Evolutionary conservation across 2,888 invertebrate species (phyloP), one percentile per base, ranked within the genome.

Genomic region (Scaptodrosophila latifasciaeformis): DNA sequence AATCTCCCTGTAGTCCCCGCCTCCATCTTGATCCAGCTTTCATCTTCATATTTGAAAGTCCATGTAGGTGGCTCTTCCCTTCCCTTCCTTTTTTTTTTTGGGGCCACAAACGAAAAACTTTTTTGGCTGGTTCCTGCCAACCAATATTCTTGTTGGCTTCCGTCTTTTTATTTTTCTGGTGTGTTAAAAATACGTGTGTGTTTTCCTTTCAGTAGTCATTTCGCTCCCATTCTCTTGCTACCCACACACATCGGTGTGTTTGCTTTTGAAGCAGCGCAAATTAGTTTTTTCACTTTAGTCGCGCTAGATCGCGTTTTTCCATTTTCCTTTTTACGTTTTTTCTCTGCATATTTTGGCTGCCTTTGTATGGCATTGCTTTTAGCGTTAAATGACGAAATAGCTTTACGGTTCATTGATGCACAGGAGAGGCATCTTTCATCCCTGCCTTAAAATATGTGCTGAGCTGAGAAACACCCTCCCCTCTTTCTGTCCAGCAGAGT

Each of bases 321-420:
- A n/a, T n/a, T n/a, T n/a, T n/a, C n/a, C n/a, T n/a, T 21, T 59
- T 46, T 18, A 31, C 37, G n/a, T 51, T 54, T 40, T 39, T 35
- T 45, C 40, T 49, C 31, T 46, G 34, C 42, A 27, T 54, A 49
- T 58, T 48, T 67, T 71, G 64, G 59, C 72, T 61, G 74, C 77
- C 77, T 69, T 72, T 76, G 70, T 79, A 62, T 58, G 59, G 70
- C 58, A 78, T 74, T 79, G 74, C 74, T 74, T 80, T 74, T 79
- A 79, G 70, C 80, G 75, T 74, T 80, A 75, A 80, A 75, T 80
- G 74, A 80, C 80, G 80, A 79, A 77, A 75, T 80, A 80, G 78
- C 80, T 77, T 75, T 77, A 80, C 75, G 80, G 78, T 80, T 75
- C 74, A 75, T 75, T 75, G 74, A 76, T 79, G 72, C 72, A 78